Conservation (phyloP, 2,888 invertebrate species). For the Salticus scenicus region DNA sequence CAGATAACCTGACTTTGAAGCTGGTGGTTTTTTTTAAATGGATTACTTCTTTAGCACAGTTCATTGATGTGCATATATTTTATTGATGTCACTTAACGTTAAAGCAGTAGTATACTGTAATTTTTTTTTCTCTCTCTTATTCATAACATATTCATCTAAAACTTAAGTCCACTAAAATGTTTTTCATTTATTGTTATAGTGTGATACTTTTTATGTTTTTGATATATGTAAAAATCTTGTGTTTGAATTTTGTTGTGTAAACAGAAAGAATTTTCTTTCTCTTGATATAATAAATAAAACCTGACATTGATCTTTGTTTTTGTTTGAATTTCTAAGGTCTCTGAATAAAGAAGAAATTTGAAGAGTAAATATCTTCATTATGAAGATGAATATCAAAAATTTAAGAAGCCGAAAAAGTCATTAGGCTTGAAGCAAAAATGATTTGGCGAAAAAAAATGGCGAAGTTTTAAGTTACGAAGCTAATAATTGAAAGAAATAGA, state of each 20-base stretch:
- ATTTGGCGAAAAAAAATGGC: constrained; percentile 22
- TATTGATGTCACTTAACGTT: constrained; percentile 9
- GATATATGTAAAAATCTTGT: constrained; percentile 2
- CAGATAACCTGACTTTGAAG: constrained; percentile 4
- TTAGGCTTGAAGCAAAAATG: constrained; percentile 26
- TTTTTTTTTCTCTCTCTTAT: constrained; percentile 39
- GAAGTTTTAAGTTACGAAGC: constrained; percentile 52
- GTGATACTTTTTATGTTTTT: constrained; percentile 13
- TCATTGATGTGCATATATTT: background rate
- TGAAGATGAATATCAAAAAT: constrained; percentile 58
- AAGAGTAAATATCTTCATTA: constrained; percentile 63
- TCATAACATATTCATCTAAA: constrained; percentile 21
- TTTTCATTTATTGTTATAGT: constrained; percentile 24
- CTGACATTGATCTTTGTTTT: constrained; percentile 67
- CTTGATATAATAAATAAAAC: constrained; percentile 53
- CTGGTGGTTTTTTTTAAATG: constrained; percentile 3
- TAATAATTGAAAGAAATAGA: constrained; percentile 34
- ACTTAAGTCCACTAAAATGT: background rate
- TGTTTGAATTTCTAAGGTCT: constrained; percentile 69
- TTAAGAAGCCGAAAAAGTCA: constrained; percentile 56
- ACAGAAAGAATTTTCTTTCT: constrained; percentile 43
- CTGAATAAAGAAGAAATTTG: constrained; percentile 61
- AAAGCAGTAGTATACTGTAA: constrained; percentile 39
- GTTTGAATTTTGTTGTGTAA: constrained; percentile 23
- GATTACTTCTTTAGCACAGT: constrained; percentile 27